These are phyloP conservation scores for Phalanger gymnotis DNA, from an alignment of 2,797 vertebrate species.

Conservation along the genomic window DNA sequence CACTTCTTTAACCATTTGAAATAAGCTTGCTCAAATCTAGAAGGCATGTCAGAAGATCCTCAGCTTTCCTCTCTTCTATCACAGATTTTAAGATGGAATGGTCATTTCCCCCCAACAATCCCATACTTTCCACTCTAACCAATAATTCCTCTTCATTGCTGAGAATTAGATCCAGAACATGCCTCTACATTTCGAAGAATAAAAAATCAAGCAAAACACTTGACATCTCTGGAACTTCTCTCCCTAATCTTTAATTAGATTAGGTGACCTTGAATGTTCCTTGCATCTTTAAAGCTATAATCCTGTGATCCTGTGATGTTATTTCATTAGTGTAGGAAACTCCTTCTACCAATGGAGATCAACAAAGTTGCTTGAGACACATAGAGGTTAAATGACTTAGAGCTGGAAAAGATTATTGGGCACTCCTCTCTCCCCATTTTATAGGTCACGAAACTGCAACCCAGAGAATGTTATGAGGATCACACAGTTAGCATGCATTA, in stretches of 20 bases:
- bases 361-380: background rate
- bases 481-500: background rate
- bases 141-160: too few species aligned
- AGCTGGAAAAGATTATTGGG: background rate
- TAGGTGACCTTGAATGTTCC: background rate
- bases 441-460: background rate
- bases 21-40: too few species aligned
- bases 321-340: background rate
- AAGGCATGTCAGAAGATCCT: too few species aligned
- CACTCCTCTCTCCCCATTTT: background rate
- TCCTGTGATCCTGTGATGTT: background rate
- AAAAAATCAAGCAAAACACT: too few species aligned
- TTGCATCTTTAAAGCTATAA: background rate
- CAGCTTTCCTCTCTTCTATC: too few species aligned
- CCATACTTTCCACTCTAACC: too few species aligned
- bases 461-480: background rate
- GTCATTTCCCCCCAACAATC: too few species aligned
- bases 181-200: too few species aligned
- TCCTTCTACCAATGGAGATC: background rate
- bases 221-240: background rate
- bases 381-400: background rate
- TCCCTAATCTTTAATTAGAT: slow-evolving; percentile 20
- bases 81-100: too few species aligned
- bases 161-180: too few species aligned
- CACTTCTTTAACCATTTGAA: too few species aligned